Percentiles rank a stretch among this genome's conserved stretches.
phyloP scores from a whole-genome alignment of 2,113 vertebrate genomes.

The Menidia beryllina region DNA sequence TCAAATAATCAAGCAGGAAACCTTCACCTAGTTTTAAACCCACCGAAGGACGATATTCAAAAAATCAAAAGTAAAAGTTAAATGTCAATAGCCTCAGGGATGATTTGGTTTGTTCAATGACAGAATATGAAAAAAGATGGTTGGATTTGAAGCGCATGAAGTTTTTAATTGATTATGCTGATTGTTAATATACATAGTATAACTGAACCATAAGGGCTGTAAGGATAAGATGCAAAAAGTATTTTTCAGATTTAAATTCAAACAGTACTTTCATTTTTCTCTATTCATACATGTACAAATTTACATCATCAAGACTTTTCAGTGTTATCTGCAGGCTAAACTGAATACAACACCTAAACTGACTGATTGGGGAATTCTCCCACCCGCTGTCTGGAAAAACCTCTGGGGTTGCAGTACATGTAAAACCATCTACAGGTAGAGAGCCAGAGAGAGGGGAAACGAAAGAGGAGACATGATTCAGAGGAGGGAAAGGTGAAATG shows the following conservation, averaged over 20 bases:
- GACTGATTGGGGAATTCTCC: background rate
- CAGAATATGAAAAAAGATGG: background rate
- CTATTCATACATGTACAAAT: background rate
- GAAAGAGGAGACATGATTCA: constrained; percentile 16
- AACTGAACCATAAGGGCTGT: too few species aligned
- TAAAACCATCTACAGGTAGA: constrained; percentile 11
- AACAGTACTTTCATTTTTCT: background rate
- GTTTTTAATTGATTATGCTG: too few species aligned
- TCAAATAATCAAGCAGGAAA: background rate
- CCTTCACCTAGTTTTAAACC: background rate
- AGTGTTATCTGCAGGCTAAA: background rate
- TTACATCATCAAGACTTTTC: background rate
- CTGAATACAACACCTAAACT: background rate
- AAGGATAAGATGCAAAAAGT: too few species aligned
- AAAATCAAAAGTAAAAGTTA: constrained; percentile 9
- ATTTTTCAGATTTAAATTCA: too few species aligned
- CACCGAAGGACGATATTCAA: background rate
- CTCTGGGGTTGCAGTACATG: background rate
- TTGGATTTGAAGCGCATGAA: too few species aligned
- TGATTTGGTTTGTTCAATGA: background rate
- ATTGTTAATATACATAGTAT: too few species aligned
- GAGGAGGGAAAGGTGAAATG: constrained; percentile 52
- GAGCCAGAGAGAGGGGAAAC: constrained; percentile 33
- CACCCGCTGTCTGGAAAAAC: background rate
- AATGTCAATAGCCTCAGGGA: background rate